These are phyloP conservation scores for Aplocera efformata DNA, from an alignment of 2,888 invertebrate species.

Conservation along the genomic window DNA sequence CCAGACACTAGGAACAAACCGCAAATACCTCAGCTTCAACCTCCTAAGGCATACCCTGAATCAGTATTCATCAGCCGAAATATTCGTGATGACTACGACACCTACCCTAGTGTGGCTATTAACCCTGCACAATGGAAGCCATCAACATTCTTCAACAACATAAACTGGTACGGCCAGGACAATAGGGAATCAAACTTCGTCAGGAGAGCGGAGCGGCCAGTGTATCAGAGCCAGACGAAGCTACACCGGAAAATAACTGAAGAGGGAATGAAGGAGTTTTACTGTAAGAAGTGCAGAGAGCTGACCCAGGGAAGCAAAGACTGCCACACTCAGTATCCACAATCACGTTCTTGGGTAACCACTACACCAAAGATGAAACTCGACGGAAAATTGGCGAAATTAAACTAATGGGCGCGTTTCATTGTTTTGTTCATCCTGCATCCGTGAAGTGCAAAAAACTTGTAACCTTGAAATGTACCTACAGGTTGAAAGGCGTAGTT, in stretches of 20 bases:
- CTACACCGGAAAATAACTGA: conserved; percentile 56
- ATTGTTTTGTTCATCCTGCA: conserved; percentile 60
- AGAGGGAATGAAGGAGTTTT: conserved; percentile 62
- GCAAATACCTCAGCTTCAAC: conserved; percentile 18
- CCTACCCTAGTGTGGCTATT: conserved; percentile 54
- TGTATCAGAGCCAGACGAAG: conserved; percentile 41
- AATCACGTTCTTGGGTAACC: conserved; percentile 48
- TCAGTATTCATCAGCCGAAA: conserved; percentile 52
- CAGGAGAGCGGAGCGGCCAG: conserved; percentile 41
- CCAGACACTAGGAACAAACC: conserved; percentile 56
- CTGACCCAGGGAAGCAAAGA: conserved; percentile 37
- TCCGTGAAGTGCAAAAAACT: conserved; percentile 47
- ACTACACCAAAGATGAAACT: conserved; percentile 67
- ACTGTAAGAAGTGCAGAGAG: conserved; percentile 67
- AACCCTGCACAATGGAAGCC: conserved; percentile 64
- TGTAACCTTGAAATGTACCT: conserved; percentile 52
- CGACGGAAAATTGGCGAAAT: conserved; percentile 74
- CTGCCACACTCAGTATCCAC: conserved; percentile 18
- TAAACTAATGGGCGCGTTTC: conserved; percentile 60
- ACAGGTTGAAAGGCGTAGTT: conserved; percentile 34
- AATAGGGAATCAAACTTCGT: conserved; percentile 36
- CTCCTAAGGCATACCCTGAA: conserved; percentile 42
- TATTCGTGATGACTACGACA: conserved; percentile 55
- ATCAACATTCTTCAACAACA: conserved; percentile 59
- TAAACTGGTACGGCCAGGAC: conserved; percentile 59